phyloP scores from a whole-genome alignment of 1,140 invertebrate species.

The Drosophila hydei region DNA sequence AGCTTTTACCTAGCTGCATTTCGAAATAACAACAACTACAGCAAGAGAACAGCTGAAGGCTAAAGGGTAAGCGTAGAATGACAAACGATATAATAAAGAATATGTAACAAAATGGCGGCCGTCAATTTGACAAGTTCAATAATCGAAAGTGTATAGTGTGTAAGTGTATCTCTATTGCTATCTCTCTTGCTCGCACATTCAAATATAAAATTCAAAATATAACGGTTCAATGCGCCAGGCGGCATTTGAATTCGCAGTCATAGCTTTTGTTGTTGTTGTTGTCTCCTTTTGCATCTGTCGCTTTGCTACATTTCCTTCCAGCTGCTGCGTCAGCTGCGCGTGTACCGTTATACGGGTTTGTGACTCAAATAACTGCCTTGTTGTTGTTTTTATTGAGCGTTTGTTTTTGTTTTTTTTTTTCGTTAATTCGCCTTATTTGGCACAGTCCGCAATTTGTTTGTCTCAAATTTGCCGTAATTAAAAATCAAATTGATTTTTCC shows the following conservation, averaged over 20 bases:
- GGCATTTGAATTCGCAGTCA: conserved; percentile 19
- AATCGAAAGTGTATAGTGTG: conserved; percentile 70
- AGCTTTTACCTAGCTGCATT: conserved; percentile 40
- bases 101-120: conserved; percentile 28
- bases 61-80: conserved; percentile 26
- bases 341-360: conserved; percentile 71
- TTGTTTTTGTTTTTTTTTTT: conserved; percentile 25
- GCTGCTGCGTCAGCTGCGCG: conserved; percentile 47
- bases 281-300: conserved; percentile 47
- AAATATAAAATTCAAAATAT: no score
- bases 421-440: conserved; percentile 72
- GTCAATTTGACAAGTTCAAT: conserved; percentile 67
- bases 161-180: neutral
- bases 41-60: conserved; percentile 17
- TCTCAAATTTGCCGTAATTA: conserved; percentile 78
- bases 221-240: conserved; percentile 65
- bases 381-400: conserved; percentile 9
- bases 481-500: conserved; percentile 76
- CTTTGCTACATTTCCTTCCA: conserved; percentile 62
- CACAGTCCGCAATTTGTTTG: conserved; percentile 68
- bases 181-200: conserved; percentile 43
- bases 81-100: neutral
- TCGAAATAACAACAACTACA: conserved; percentile 17
- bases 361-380: conserved; percentile 59
- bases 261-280: conserved; percentile 43